Percentiles rank a stretch among this genome's conserved stretches.
These are phyloP conservation scores for Xyliphius kryptos DNA, from an alignment of 2,113 vertebrate genomes.

Conservation along the genomic window DNA sequence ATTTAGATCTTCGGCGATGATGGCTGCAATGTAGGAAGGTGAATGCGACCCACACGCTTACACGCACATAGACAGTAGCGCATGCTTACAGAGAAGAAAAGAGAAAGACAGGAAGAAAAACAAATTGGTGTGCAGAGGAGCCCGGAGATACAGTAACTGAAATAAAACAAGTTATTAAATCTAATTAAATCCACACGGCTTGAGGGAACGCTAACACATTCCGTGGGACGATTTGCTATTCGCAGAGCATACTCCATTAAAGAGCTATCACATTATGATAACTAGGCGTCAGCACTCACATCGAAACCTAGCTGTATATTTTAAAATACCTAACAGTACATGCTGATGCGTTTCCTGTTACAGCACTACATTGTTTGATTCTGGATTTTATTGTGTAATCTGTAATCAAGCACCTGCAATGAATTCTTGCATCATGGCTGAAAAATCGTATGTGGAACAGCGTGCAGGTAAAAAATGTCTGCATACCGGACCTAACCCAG, in stretches of 20 bases:
- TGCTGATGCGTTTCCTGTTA: too few relatives aligned
- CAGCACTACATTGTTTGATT: too few relatives aligned
- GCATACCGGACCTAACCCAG: too few relatives aligned
- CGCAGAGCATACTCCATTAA: conserved; percentile 23
- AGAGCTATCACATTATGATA: conserved; percentile 38
- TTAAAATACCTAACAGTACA: too few relatives aligned
- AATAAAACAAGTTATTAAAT: conserved; percentile 46
- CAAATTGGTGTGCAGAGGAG: conserved; percentile 37
- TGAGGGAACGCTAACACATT: conserved; percentile 29
- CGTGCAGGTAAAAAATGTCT: too few relatives aligned
- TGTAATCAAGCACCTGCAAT: too few relatives aligned
- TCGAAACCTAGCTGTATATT: conserved; percentile 4
- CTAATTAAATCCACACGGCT: conserved; percentile 43
- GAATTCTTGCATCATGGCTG: too few relatives aligned
- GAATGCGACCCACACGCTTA: conserved; percentile 28
- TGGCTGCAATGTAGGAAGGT: conserved; percentile 33
- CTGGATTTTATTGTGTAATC: too few relatives aligned
- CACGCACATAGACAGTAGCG: conserved; percentile 6
- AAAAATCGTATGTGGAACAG: too few relatives aligned
- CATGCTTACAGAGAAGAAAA: conserved; percentile 7
- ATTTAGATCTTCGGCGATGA: conserved; percentile 44
- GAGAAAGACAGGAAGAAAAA: conserved; percentile 24
- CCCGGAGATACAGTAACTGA: conserved; percentile 42
- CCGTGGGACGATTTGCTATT: too few relatives aligned
- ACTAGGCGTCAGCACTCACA: conserved; percentile 32